Evolutionary conservation across 2,113 vertebrate species (phyloP).

Genomic region (Micronycteris hirsuta): DNA sequence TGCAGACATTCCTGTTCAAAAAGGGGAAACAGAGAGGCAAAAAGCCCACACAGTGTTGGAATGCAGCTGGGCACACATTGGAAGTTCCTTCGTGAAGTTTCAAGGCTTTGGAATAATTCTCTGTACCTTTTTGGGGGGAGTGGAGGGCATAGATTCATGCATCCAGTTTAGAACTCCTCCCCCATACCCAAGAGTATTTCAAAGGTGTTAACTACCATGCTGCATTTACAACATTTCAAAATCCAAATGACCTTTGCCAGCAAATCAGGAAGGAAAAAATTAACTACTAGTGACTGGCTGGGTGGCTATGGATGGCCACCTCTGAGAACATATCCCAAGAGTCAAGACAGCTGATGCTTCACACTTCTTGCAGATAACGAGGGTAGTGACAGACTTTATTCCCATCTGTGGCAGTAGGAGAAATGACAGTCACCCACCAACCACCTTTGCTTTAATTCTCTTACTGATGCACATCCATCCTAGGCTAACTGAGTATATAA

Average conservation of each 20-base stretch:
- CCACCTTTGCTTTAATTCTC: constrained; percentile 40
- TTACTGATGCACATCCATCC: constrained; percentile 72
- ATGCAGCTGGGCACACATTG: background rate
- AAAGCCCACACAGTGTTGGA: background rate
- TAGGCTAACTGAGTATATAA: constrained; percentile 75
- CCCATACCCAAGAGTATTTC: background rate
- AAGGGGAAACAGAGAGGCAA: background rate
- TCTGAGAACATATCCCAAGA: constrained; percentile 14
- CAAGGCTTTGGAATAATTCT: background rate
- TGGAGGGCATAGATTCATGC: background rate
- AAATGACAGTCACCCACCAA: background rate
- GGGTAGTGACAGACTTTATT: constrained; percentile 15
- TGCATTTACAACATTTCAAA: background rate
- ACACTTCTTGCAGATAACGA: background rate
- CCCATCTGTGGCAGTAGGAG: background rate
- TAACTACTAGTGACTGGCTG: background rate
- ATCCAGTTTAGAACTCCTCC: background rate
- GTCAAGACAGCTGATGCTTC: background rate
- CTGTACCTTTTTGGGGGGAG: background rate
- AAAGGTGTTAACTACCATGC: background rate
- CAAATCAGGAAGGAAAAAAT: background rate
- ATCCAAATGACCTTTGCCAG: background rate
- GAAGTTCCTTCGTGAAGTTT: background rate
- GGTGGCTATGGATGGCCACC: constrained; percentile 28
- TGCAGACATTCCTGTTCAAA: background rate